Evolutionary conservation across 2,797 vertebrate genomes (phyloP), one percentile per base, ranked within the genome.

Genomic region (Brotogeris chrysoptera): DNA sequence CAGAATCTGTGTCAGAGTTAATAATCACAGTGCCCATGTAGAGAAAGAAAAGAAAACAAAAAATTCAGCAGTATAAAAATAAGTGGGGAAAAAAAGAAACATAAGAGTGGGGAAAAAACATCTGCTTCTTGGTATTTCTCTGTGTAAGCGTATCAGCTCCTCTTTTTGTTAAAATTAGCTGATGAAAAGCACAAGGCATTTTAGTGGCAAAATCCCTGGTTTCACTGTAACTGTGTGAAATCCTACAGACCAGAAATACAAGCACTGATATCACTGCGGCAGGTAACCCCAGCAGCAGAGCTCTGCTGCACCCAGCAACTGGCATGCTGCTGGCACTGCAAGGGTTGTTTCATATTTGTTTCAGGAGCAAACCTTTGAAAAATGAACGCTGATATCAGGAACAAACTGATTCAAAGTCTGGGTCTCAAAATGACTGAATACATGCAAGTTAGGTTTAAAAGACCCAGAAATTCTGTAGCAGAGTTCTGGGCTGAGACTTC

Each of bases 291-390:
- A 65, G 71, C 21, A 32, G 61, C 34, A 19, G 61, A 20, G 6
- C 66, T 25, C 21, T 2, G 0, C 25, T 41, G 19, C 1, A 64
- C 38, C 23, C 21, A 12, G 43, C 39, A 20, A 16, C 32, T 0
- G 2, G 61, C 41, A 32, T 3, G 2, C 25, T 46, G 38, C 43
- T 47, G 78, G n/a, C 41, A 39, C 36, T 18, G 41, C n/a, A 44
- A 85, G 36, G 34, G 27, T 10, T 21, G 30, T 50, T 84, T 41
- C 25, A 30, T 27, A 10, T 11, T 38, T 59, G 16, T 47, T 93
- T 77, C 38, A 55, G 24, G 13, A 86, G 21, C 9, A 69, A 52
- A 77, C 27, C 47, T 88, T 59, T 30, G 27, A 46, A 50, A 80
- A 81, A 49, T 16, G 4, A 76, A 81, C 47, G 8, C 9, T 9